Evolutionary conservation across 2,113 vertebrate species (phyloP).

Genomic region (Ceuthmochares aereus): DNA sequence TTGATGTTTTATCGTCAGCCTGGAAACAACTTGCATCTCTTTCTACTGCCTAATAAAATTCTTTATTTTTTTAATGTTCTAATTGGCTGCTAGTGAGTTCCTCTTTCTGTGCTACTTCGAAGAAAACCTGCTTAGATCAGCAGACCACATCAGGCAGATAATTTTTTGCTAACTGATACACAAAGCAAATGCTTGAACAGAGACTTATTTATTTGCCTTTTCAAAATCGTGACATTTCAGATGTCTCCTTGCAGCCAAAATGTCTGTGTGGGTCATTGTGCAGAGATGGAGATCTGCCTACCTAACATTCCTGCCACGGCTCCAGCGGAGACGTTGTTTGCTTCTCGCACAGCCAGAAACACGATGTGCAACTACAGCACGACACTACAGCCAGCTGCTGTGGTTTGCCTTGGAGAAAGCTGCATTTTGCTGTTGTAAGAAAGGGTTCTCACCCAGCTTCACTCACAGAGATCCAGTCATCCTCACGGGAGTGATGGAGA

Average conservation of each 20-base stretch:
- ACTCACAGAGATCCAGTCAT: background rate
- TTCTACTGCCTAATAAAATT: conserved; percentile 40
- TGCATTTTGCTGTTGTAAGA: background rate
- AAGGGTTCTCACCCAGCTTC: background rate
- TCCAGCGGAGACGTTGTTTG: rapidly evolving
- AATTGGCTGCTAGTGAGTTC: conserved; percentile 47
- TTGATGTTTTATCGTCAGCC: conserved; percentile 23
- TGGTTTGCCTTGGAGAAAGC: background rate
- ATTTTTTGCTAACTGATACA: conserved; percentile 45
- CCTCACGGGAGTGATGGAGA: rapidly evolving
- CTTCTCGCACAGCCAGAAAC: background rate
- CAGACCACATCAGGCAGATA: conserved; percentile 6
- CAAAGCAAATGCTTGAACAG: conserved; percentile 20
- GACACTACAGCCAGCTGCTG: background rate
- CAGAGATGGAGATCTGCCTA: background rate
- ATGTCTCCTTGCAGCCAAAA: conserved; percentile 28
- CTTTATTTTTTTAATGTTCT: conserved; percentile 15
- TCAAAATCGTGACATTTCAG: conserved; percentile 60
- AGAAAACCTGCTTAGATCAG: conserved; percentile 57
- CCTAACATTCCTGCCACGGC: background rate
- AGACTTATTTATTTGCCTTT: conserved; percentile 53
- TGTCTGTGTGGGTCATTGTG: background rate
- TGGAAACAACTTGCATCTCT: conserved; percentile 31
- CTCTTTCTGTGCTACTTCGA: conserved; percentile 40
- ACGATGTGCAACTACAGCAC: background rate